Evolutionary conservation across 2,888 invertebrate genomes (phyloP).

Genomic region (Tipula lateralis): DNA sequence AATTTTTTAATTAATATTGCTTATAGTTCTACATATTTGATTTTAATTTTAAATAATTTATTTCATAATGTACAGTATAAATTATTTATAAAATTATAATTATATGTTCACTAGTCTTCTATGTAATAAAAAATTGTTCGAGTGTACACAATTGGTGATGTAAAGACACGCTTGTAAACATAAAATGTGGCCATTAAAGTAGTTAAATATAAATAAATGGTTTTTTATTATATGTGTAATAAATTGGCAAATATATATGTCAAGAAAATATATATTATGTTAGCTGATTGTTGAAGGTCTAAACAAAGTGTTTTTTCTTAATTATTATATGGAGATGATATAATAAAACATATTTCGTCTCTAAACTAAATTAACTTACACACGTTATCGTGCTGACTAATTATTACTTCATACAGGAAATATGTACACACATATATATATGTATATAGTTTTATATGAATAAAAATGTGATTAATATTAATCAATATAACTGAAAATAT

Average conservation of each 20-base stretch:
- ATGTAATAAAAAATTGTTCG: background rate
- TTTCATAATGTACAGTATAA: background rate
- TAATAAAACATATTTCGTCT: background rate
- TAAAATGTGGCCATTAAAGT: background rate
- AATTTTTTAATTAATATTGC: background rate
- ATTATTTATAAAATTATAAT: background rate
- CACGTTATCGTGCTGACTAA: background rate
- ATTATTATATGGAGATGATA: background rate
- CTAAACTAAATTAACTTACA: background rate
- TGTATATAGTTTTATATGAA: background rate
- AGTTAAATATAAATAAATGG: background rate
- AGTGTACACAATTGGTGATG: background rate
- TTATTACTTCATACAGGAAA: conserved; percentile 1
- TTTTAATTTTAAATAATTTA: background rate
- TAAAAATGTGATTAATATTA: background rate
- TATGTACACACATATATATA: background rate
- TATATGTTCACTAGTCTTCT: background rate
- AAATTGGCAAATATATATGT: background rate
- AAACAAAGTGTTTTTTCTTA: background rate
- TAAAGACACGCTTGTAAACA: background rate
- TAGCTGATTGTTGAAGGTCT: background rate
- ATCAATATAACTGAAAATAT: background rate
- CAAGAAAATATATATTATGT: background rate
- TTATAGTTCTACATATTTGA: background rate
- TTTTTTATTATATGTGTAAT: background rate